Percentiles rank a stretch among this genome's conserved stretches.
Conservation (phyloP, 2,113 vertebrate genomes). For the Siniperca chuatsi region DNA sequence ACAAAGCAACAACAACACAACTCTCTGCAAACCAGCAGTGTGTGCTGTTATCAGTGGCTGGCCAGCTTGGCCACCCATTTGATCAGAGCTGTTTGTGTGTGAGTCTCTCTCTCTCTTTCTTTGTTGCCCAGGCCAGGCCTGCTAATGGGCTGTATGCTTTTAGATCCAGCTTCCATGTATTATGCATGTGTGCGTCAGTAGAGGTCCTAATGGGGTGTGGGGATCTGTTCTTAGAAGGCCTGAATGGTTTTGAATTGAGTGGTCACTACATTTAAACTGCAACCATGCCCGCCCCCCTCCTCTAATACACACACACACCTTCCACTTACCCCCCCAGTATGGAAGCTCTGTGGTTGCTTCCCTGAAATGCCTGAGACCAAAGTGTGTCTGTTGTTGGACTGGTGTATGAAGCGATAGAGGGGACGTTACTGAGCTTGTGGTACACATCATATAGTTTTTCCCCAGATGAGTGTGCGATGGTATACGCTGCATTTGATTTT, state of each 20-base stretch:
- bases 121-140: conserved; percentile 45
- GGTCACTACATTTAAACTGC: conserved; percentile 72
- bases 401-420: conserved; percentile 8
- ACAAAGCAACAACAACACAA: conserved; percentile 40
- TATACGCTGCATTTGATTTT: conserved; percentile 41
- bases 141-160: conserved; percentile 82
- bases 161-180: conserved; percentile 82
- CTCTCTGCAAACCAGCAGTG: conserved; percentile 34
- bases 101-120: conserved; percentile 24
- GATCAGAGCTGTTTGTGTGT: conserved; percentile 44
- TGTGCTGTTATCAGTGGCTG: conserved; percentile 44
- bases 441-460: conserved; percentile 25
- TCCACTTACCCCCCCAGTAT: background rate
- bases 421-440: conserved; percentile 36
- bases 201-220: conserved; percentile 79
- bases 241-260: conserved; percentile 74
- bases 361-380: conserved; percentile 36
- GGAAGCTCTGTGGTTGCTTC: conserved; percentile 34
- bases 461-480: conserved; percentile 17
- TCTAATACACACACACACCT: background rate
- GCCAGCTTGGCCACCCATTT: conserved; percentile 40
- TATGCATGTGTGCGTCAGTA: conserved; percentile 81
- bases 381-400: conserved; percentile 38
- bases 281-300: conserved; percentile 5
- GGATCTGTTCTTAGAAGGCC: conserved; percentile 80